These are phyloP conservation scores for Callospermophilus lateralis DNA, from an alignment of 2,113 vertebrate species.

Conservation along the genomic window DNA sequence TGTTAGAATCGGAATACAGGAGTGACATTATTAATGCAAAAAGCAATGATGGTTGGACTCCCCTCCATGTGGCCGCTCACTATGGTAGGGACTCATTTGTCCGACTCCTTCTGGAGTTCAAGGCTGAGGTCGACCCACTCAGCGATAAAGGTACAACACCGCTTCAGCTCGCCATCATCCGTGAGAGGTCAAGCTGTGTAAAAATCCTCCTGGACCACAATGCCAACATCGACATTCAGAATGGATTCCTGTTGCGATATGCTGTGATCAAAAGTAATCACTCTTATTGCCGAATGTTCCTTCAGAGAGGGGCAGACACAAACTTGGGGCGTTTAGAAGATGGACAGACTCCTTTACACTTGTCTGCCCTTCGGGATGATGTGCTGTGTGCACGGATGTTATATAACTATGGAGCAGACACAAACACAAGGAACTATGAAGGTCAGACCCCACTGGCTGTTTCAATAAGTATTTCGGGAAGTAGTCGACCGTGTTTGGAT, in stretches of 20 bases:
- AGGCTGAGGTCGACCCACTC: conserved; percentile 97
- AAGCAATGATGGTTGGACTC: conserved; percentile 99
- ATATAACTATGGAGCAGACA: conserved; percentile 97
- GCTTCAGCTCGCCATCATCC: conserved; percentile 98
- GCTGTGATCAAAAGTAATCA: conserved; percentile 99
- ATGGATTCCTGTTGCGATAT: conserved; percentile 97
- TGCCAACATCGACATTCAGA: conserved; percentile 99
- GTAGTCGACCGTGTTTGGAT: conserved; percentile 97
- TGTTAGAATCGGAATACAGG: conserved; percentile 96
- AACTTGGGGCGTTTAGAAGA: conserved; percentile 98
- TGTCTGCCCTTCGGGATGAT: conserved; percentile 98
- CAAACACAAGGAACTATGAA: conserved; percentile 98
- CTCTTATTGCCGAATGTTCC: conserved; percentile 99
- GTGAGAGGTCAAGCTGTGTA: conserved; percentile 98
- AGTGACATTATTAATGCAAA: conserved; percentile 98
- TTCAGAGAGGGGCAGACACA: conserved; percentile 98
- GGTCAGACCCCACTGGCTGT: conserved; percentile 98
- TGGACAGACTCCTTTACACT: conserved; percentile 97
- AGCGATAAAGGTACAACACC: conserved; percentile 99
- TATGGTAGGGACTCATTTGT: conserved; percentile 98
- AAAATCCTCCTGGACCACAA: conserved; percentile 98
- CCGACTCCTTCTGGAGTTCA: conserved; percentile 97
- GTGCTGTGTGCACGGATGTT: conserved; percentile 97
- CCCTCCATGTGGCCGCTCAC: conserved; percentile 98
- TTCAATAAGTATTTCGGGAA: conserved; percentile 95